Evolutionary conservation across 2,113 vertebrate species (phyloP).

Genomic region (Columba janthina): DNA sequence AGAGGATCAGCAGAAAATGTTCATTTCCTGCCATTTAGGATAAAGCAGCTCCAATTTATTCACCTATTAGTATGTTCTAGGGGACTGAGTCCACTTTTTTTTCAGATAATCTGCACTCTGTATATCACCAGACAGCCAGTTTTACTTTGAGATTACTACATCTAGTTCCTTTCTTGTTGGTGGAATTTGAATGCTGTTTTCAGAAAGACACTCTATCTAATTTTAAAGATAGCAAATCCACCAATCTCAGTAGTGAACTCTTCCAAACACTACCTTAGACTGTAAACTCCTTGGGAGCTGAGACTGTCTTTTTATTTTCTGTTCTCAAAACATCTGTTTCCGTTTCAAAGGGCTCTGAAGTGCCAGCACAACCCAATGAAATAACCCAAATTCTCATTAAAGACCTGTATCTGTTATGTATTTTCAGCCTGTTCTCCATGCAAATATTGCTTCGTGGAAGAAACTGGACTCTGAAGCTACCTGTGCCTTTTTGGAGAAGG

Average conservation of each 20-base stretch:
- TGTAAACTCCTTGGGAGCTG: not conserved
- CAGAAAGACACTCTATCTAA: not conserved
- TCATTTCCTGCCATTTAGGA: not conserved
- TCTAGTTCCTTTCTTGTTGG: not conserved
- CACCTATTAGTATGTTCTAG: not conserved
- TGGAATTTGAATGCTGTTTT: not conserved
- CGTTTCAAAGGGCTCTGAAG: not conserved
- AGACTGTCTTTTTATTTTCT: not conserved
- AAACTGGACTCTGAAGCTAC: not conserved
- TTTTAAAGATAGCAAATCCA: not conserved
- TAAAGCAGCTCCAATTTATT: not conserved
- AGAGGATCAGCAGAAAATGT: not conserved
- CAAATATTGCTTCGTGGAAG: not conserved
- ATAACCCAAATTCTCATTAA: not conserved
- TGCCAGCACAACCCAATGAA: not conserved
- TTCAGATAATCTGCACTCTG: not conserved
- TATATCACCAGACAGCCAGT: not conserved
- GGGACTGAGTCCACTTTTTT: not conserved
- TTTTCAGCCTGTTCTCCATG: not conserved
- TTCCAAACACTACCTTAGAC: not conserved
- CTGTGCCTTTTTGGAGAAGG: not conserved
- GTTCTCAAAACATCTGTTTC: not conserved
- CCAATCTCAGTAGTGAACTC: not conserved
- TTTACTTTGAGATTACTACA: not conserved
- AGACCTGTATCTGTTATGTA: not conserved